These are phyloP conservation scores for Phymatocera aterrima DNA, from an alignment of 2,888 invertebrate species.

Conservation along the genomic window DNA sequence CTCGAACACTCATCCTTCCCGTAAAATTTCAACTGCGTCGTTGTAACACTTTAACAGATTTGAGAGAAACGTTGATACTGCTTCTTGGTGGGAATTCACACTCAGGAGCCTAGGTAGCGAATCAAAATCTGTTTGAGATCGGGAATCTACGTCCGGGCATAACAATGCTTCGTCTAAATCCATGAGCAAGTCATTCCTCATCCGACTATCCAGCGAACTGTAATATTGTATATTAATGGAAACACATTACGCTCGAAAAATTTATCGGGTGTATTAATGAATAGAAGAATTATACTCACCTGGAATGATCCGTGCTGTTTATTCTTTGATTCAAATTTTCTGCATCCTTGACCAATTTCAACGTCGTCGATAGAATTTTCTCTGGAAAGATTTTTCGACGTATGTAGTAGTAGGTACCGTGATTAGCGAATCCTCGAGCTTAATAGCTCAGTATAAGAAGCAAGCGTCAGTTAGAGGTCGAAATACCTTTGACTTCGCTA, in stretches of 20 bases:
- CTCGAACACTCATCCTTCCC: slow-evolving; percentile 49
- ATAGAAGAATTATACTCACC: slow-evolving; percentile 49
- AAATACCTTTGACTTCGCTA: slow-evolving; percentile 57
- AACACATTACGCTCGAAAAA: too few species aligned
- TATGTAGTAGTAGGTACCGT: too few species aligned
- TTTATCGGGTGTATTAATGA: neutral
- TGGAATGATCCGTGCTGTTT: slow-evolving; percentile 52
- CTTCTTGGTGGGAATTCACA: slow-evolving; percentile 51
- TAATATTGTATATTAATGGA: slow-evolving; percentile 44
- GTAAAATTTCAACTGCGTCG: slow-evolving; percentile 59
- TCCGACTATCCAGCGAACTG: slow-evolving; percentile 64
- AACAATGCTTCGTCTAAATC: slow-evolving; percentile 65
- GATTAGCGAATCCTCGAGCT: neutral
- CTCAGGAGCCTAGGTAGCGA: slow-evolving; percentile 53
- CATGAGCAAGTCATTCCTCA: slow-evolving; percentile 66
- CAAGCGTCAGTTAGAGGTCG: neutral
- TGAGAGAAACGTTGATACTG: slow-evolving; percentile 53
- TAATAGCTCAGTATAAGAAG: neutral
- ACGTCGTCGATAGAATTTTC: slow-evolving; percentile 51
- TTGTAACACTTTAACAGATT: slow-evolving; percentile 64
- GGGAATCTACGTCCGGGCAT: slow-evolving; percentile 60
- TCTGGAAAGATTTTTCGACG: slow-evolving; percentile 51
- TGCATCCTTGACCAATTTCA: slow-evolving; percentile 51
- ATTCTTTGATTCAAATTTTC: slow-evolving; percentile 60
- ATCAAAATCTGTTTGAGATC: slow-evolving; percentile 63